These are phyloP conservation scores for Brachyhypopomus gauderio DNA, from an alignment of 2,113 vertebrate species.

Conservation along the genomic window DNA sequence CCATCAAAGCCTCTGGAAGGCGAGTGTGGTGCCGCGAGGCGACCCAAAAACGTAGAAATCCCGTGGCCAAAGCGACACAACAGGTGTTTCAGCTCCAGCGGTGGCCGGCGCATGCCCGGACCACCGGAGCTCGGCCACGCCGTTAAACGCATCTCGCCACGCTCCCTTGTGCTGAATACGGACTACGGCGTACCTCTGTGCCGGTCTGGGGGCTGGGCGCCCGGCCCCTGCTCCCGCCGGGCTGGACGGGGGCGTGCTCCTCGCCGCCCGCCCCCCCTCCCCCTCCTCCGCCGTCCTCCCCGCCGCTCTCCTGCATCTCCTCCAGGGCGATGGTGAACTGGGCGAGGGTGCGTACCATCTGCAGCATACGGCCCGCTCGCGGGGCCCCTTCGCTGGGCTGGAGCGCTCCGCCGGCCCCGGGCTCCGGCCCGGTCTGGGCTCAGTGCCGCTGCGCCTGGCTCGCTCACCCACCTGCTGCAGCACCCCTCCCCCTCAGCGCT, in stretches of 20 bases:
- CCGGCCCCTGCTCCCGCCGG: conserved; percentile 59
- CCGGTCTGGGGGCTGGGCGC: conserved; percentile 60
- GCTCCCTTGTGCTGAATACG: background rate
- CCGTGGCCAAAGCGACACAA: background rate
- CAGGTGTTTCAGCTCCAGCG: background rate
- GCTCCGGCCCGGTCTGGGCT: too few relatives aligned
- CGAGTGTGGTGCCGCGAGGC: background rate
- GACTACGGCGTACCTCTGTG: conserved; percentile 74
- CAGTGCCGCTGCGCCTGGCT: background rate
- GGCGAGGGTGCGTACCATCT: conserved; percentile 96
- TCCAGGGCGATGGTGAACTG: conserved; percentile 98
- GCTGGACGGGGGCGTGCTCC: conserved; percentile 62
- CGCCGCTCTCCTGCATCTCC: conserved; percentile 88
- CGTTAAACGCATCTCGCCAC: background rate
- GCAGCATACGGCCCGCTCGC: conserved; percentile 84
- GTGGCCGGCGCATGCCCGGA: background rate
- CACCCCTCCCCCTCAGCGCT: too few relatives aligned
- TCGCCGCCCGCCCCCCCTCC: conserved; percentile 48
- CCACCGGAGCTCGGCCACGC: background rate
- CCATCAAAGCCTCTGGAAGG: background rate
- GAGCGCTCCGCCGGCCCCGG: too few relatives aligned
- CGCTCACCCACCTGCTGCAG: too few relatives aligned
- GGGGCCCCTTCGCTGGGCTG: background rate
- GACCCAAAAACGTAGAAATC: background rate
- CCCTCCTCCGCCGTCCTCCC: conserved; percentile 70